Evolutionary conservation across 2,797 vertebrate species (phyloP), one percentile per base, ranked within the genome.

Genomic region (Salarias fasciatus): DNA sequence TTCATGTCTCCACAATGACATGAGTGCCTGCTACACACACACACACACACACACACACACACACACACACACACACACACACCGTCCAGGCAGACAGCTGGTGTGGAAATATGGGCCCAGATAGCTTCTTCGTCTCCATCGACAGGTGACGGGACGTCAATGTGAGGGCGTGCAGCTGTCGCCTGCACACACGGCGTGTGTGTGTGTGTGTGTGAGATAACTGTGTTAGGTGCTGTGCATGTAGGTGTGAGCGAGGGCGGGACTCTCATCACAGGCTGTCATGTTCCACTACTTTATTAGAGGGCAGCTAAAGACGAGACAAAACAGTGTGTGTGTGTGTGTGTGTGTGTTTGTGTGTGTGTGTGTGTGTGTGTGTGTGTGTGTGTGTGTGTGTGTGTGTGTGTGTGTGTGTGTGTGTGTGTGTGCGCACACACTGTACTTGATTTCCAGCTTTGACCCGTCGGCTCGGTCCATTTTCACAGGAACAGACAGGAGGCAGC

Each of bases 81-180:
- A 35, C 31, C 15, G 30, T 69, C 63, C 75, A 69, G 65, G 63
- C 71, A 72, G 86, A 77, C 86, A 86, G 84, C 78, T 83, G 87
- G 80, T 77, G 75, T 61, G 70, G 55, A 79, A 79, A 88, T 79
- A 80, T 80, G 79, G 75, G 68, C 69, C 49, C 67, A 72, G 74
- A 78, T 73, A 37, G 70, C 70, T 71, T 65, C 75, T 86, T 77
- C 77, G 37, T 86, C 82, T 87, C 72, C 78, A 77, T 84, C 68
- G 75, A 63, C 83, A 88, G 88, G 85, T 84, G 83, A 88, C 64
- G 43, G 72, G 61, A 79, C 69, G 72, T 74, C 79, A 71, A 50
- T 77, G 80, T 75, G 86, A 82, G 82, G 78, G 77, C 35, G 75
- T 81, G 75, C 82, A 87, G 76, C 82, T 88, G 86, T 74, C 75